Evolutionary conservation across 2,797 vertebrate species (phyloP), one percentile per base, ranked within the genome.

Genomic region (Tragopan temminckii): DNA sequence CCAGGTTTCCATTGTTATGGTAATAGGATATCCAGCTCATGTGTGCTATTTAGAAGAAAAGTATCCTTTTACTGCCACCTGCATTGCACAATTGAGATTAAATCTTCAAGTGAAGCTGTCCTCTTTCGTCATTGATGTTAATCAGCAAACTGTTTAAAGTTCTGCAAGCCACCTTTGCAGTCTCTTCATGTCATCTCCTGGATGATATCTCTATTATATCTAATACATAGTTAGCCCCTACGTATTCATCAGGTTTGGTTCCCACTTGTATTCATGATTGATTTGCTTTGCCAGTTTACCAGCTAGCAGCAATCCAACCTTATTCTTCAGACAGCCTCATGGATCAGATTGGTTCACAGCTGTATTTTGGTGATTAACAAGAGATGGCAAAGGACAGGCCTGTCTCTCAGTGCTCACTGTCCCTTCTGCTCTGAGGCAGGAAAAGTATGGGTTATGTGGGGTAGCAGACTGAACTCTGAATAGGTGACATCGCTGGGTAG

Each of bases 211-310:
- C 43, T 89, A 13, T 63, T 63, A 27, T 48, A 74, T 36, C 33
- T 63, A 55, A 55, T 9, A 16, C 35, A 31, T 11, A 72, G 43
- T 24, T 43, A 63, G 25, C 6, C 63, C 27, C 38, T 55, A 19
- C 0, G 0, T 10, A 17, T 36, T 82, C 21, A 25, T 52, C 35
- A 72, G 38, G 71, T 42, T 62, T 3, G 0, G 20, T 36, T 74
- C 50, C 68, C 52, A n/a, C 24, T 67, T 3, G 1, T 12, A 29
- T 3, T 58, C 72, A 20, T 53, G 57, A 29, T 14, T 35, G 43
- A 36, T 55, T 80, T 62, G 33, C 42, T 84, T 40, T 48, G 46
- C 17, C 64, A 57, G 10, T 33, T 52, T 33, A 78, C 40, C 23
- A 69, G 53, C 27, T 69, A 36, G 9, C 11, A 69, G 45, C 50